A percentile compares a stretch with the other conserved stretches of the same genome.
phyloP scores from a whole-genome alignment of 2,797 vertebrate species.

The Clarias fuscus region DNA sequence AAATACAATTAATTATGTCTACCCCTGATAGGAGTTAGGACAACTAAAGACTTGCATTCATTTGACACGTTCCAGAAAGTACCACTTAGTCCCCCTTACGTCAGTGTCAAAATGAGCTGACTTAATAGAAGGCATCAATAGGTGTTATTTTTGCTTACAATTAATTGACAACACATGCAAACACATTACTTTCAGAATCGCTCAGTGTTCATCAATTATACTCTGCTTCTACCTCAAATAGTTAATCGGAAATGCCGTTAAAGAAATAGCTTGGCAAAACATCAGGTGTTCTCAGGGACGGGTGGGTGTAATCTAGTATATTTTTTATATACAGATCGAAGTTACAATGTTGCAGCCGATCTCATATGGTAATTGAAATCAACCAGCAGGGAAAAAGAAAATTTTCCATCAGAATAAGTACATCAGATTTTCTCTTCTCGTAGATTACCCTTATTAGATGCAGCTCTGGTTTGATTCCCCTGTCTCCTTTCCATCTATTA shows the following conservation, averaged over 20 bases:
- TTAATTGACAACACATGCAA: neutral
- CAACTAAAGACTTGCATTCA: neutral
- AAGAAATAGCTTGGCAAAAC: conserved; percentile 18
- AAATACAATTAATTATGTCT: neutral
- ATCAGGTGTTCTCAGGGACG: neutral
- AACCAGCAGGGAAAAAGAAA: neutral
- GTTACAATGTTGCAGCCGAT: conserved; percentile 7
- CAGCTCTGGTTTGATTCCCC: neutral
- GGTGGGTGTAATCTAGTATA: neutral
- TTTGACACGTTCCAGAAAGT: neutral
- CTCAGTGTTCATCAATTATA: neutral
- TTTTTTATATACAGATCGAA: conserved; percentile 2
- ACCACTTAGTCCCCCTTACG: neutral
- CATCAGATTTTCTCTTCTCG: neutral
- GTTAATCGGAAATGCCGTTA: conserved; percentile 7
- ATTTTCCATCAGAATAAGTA: neutral
- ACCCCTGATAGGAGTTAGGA: neutral
- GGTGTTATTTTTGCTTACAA: neutral
- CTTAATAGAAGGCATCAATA: neutral
- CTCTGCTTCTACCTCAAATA: conserved; percentile 14
- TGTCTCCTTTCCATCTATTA: neutral
- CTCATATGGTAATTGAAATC: conserved; percentile 10
- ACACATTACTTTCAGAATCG: neutral
- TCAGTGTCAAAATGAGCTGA: neutral
- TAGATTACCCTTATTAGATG: neutral